These are phyloP conservation scores for Brachionus manjavacas DNA, from an alignment of 1,140 invertebrate genomes.

Conservation along the genomic window DNA sequence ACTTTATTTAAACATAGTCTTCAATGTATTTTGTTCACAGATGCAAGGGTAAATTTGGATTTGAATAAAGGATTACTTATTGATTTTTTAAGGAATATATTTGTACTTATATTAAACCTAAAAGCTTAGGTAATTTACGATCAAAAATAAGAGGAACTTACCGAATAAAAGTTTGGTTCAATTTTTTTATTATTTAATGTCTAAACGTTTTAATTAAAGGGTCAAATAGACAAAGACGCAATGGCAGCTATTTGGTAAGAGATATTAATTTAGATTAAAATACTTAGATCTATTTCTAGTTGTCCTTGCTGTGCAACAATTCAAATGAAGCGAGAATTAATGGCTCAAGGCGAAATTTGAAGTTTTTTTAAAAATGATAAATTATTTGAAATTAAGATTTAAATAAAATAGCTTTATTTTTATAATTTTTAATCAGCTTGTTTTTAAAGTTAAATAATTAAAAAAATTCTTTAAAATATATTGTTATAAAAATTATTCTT, in stretches of 20 bases:
- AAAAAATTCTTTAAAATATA: too few species aligned
- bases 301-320: conserved; percentile 15
- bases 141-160: neutral
- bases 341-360: neutral
- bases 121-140: conserved; percentile 10
- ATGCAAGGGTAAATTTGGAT: neutral
- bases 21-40: conserved; percentile 18
- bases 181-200: neutral
- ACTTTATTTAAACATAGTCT: neutral
- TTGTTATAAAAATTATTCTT: too few species aligned
- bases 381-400: neutral
- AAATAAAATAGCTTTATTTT: neutral
- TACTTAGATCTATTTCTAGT: neutral
- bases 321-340: conserved; percentile 16
- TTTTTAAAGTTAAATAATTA: too few species aligned
- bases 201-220: neutral
- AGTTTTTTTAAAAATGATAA: too few species aligned
- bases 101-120: neutral
- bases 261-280: neutral
- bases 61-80: neutral
- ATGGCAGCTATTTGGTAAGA: neutral
- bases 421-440: too few species aligned
- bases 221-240: neutral
- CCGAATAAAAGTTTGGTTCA: neutral
- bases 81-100: neutral